phyloP scores from a whole-genome alignment of 2,113 vertebrate species.

The Xiphias gladius region DNA sequence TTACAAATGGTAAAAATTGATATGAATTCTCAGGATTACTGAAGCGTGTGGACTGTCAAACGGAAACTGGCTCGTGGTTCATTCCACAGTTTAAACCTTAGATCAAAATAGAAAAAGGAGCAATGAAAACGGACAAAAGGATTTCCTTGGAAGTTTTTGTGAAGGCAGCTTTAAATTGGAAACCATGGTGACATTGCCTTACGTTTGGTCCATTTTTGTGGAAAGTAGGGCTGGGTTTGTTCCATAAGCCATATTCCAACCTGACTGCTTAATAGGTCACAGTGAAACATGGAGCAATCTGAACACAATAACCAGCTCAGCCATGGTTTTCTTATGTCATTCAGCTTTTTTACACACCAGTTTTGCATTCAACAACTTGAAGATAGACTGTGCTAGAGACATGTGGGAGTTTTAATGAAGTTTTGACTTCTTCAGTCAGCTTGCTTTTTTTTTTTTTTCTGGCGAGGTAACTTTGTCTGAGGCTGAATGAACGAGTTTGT shows the following conservation, averaged over 20 bases:
- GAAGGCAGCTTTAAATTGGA: conserved; percentile 5
- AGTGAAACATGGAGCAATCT: conserved; percentile 67
- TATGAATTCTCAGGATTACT: background rate
- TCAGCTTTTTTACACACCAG: conserved; percentile 2
- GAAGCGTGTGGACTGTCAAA: background rate
- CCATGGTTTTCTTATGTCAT: conserved; percentile 9
- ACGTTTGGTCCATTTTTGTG: conserved; percentile 46
- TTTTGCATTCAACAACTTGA: conserved; percentile 23
- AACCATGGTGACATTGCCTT: conserved; percentile 14
- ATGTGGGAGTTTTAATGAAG: conserved; percentile 49
- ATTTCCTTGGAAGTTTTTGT: conserved; percentile 12
- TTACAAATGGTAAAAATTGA: background rate
- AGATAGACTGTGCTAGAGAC: conserved; percentile 27
- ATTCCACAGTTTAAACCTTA: background rate
- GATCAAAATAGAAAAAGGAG: background rate
- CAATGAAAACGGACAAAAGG: conserved; percentile 4
- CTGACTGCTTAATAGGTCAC: conserved; percentile 61
- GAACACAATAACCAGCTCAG: conserved; percentile 34
- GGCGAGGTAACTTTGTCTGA: conserved; percentile 33
- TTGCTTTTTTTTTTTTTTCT: too few species aligned
- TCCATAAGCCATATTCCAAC: conserved; percentile 47
- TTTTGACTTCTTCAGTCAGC: background rate
- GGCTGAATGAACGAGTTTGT: conserved; percentile 8
- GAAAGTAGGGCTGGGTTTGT: conserved; percentile 64
- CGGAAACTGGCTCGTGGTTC: background rate